Percentiles rank a stretch among this genome's conserved stretches.
Evolutionary conservation across 2,797 vertebrate species (phyloP).

Genomic region (Carapus acus): DNA sequence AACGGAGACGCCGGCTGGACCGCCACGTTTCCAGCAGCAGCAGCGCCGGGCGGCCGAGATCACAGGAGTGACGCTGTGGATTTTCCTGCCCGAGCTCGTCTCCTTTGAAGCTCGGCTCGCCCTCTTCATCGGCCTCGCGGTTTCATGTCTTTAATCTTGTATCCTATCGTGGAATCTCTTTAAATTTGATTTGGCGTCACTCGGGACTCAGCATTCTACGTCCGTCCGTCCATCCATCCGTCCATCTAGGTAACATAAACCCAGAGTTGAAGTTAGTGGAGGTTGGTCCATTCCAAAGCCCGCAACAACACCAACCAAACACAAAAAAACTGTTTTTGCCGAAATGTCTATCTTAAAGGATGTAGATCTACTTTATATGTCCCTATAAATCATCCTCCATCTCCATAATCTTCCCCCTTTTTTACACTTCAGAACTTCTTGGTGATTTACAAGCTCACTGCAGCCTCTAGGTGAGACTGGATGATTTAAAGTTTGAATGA

Average conservation of each 20-base stretch:
- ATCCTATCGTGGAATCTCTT: background rate
- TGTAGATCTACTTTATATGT: background rate
- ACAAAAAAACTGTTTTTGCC: no score
- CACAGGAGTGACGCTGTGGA: background rate
- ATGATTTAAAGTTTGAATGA: slow-evolving; percentile 33
- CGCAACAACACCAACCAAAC: no score
- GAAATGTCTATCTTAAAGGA: background rate
- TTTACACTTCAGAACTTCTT: slow-evolving; percentile 18
- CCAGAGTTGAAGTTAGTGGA: no score
- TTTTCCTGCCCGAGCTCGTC: background rate
- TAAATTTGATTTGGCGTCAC: background rate
- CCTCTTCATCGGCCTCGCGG: background rate
- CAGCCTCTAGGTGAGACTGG: slow-evolving; percentile 10
- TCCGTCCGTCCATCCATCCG: background rate
- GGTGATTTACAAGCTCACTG: slow-evolving; percentile 21
- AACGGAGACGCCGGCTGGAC: background rate
- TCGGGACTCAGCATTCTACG: background rate
- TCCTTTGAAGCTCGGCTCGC: background rate
- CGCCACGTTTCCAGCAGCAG: background rate
- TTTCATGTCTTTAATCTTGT: background rate
- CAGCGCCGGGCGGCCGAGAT: background rate
- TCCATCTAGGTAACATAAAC: no score
- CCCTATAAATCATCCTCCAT: background rate
- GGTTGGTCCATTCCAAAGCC: no score
- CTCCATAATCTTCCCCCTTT: slow-evolving; percentile 3